phyloP scores from a whole-genome alignment of 2,888 invertebrate species.

The Arenicola marina region DNA sequence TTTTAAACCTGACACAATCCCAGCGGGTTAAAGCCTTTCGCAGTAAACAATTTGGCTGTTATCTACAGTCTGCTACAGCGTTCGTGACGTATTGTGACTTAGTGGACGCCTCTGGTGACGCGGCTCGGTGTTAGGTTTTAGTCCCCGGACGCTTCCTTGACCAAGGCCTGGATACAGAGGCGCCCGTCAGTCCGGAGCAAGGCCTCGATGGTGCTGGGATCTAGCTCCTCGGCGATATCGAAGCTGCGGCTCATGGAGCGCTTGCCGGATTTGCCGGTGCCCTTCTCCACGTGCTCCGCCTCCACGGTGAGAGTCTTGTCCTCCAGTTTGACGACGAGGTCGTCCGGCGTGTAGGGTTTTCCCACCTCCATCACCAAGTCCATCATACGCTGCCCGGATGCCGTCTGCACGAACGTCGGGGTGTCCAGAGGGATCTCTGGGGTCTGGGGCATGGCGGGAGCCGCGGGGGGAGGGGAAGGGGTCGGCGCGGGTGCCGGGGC shows the following conservation, averaged over 20 bases:
- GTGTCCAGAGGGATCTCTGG: neutral
- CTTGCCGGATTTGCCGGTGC: slow-evolving; percentile 17
- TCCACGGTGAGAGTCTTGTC: slow-evolving; percentile 21
- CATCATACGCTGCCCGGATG: slow-evolving; percentile 7
- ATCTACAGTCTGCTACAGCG: too few relatives aligned
- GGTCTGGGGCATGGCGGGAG: neutral
- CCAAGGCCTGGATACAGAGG: slow-evolving; percentile 16
- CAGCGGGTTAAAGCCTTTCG: too few relatives aligned
- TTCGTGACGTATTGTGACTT: too few relatives aligned
- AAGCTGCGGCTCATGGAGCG: slow-evolving; percentile 26
- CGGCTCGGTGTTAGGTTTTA: too few relatives aligned
- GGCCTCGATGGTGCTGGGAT: slow-evolving; percentile 23
- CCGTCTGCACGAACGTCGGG: neutral
- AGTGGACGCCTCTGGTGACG: too few relatives aligned
- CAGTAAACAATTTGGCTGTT: too few relatives aligned
- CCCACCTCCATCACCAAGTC: slow-evolving; percentile 24
- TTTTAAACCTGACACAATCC: too few relatives aligned
- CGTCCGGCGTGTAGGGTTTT: slow-evolving; percentile 23
- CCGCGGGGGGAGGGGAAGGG: neutral
- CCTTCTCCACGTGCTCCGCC: slow-evolving; percentile 25
- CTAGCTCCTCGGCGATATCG: slow-evolving; percentile 27
- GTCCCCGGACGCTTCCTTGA: too few relatives aligned
- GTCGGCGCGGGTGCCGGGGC: slow-evolving; percentile 13
- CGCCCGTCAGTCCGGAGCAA: slow-evolving; percentile 14
- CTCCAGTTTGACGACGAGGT: slow-evolving; percentile 30